Base-by-base conservation (phyloP, 2,888 invertebrate genomes). In the Ptychoptera albimana region DNA sequence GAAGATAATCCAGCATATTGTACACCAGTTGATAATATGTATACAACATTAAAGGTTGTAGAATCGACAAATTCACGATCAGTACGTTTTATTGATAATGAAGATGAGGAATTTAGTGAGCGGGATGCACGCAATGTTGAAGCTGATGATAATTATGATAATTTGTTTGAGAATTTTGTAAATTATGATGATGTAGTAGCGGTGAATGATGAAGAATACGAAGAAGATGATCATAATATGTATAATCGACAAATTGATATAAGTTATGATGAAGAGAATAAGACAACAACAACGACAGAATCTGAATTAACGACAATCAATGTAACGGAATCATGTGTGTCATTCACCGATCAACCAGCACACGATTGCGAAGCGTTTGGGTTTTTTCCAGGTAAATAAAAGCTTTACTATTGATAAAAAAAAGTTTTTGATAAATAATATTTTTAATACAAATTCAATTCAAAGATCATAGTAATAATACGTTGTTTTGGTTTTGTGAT, bases 1-100 rank as follows among this genome's bases (percentile, higher is more conserved):
- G 54, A 53, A 44, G 50, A 54, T 29, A 54, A 54, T 48, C 50
- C 51, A 2, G 50, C 51, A 11, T 54, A 45, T 46, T 54, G 53
- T 48, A 50, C 51, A 5, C 50, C 52, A 11, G 39, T 43, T 10
- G 52, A 52, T 39, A 10, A 39, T 11, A 14, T 29, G 7, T 29
- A 41, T 14, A 44, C 44, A n/a, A 42, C 44, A 7, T 11, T 10
- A 3, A 41, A 41, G 15, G 11, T 11, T 39, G 15, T 5, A 10
- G 29, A 16, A 4, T 3, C 23, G 7, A 7, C 23, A 5, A 23
- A 23, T 23, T 3, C 4, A 23, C 3, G 4, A 23, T 23, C 23
- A 23, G 23, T 23, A 7, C 7, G 23, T 23, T 23, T 23, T 23
- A 23, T 42, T 10, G 12, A 16, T 2, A 35, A n/a, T 3, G 16